Evolutionary conservation across 2,888 invertebrate genomes (phyloP), one percentile per base, ranked within the genome.

Genomic region (Caenorhabditis sp.): DNA sequence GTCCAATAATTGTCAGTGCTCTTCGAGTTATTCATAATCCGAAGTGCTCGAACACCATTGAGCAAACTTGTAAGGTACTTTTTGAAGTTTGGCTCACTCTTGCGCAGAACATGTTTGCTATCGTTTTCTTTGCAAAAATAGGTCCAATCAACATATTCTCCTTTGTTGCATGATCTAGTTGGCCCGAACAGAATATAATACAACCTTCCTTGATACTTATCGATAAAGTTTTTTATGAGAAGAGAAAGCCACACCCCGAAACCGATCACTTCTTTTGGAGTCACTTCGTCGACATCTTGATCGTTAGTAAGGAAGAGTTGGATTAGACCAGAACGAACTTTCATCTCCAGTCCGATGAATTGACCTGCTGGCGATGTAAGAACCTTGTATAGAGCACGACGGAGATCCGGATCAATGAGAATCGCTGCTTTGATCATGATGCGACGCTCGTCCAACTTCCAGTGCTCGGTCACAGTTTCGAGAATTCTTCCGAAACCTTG

Each of bases 351-450:
- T 1, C 69, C 79, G 12, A 70, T 22, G 14, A 19, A 74, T 16
- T 79, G 51, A 0, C 79, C 83, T 0, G 79, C 69, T 26, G 10
- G 26, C 3, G 41, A 24, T 1, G 63, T 83, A 6, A 83, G 68
- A 51, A 75, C 80, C 31, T 59, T 38, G 24, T 68, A 47, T 5
- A 84, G 19, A n/a, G 59, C 38, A 0, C 31, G 47, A 41, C 68
- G 75, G 6, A 84, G 59, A 19, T 54, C 56, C 4, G 64, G n/a
- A 61, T 84, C 80, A n/a, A 84, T 84, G 44, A 84, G 51, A 47
- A 84, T 72, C 0, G 83, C 83, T 3, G 80, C 83, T 35, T 84
- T 84, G 14, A 80, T 66, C 75, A 84, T 84, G 16, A 80, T 49
- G 14, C 80, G 64, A 12, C 75, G 28, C 41, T 84, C 83, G 0